Percentiles rank a stretch among this genome's conserved stretches.
Conservation (phyloP, 2,113 vertebrate genomes). For the Probosciger aterrimus region DNA sequence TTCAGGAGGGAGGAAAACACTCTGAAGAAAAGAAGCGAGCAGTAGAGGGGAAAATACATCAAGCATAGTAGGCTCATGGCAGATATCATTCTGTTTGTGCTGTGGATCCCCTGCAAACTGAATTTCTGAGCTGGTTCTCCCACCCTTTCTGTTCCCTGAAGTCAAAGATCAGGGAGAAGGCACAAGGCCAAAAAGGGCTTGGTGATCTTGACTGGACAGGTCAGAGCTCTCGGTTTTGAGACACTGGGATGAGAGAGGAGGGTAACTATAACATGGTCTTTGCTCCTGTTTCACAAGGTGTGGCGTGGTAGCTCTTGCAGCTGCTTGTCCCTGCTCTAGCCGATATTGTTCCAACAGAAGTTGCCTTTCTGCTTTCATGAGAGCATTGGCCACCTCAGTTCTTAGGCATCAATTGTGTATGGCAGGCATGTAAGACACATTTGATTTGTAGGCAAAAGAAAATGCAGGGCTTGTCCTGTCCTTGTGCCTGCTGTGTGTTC, state of each 20-base stretch:
- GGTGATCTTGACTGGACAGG: background rate
- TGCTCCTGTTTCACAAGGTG: background rate
- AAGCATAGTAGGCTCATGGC: rapidly evolving
- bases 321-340: background rate
- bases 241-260: background rate
- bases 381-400: background rate
- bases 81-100: background rate
- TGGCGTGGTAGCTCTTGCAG: background rate
- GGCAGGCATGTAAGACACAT: background rate
- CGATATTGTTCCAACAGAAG: background rate
- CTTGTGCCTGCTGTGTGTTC: background rate
- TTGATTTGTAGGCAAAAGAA: background rate
- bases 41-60: background rate
- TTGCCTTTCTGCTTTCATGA: background rate
- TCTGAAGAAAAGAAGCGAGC: background rate
- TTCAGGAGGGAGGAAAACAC: background rate
- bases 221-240: background rate
- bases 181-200: background rate
- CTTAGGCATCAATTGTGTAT: background rate
- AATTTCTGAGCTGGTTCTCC: background rate
- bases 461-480: background rate
- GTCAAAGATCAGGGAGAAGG: background rate
- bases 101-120: background rate
- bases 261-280: rapidly evolving
- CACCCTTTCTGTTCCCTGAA: background rate